Base-by-base conservation (phyloP, 2,888 invertebrate species). In the Penaeus monodon region DNA sequence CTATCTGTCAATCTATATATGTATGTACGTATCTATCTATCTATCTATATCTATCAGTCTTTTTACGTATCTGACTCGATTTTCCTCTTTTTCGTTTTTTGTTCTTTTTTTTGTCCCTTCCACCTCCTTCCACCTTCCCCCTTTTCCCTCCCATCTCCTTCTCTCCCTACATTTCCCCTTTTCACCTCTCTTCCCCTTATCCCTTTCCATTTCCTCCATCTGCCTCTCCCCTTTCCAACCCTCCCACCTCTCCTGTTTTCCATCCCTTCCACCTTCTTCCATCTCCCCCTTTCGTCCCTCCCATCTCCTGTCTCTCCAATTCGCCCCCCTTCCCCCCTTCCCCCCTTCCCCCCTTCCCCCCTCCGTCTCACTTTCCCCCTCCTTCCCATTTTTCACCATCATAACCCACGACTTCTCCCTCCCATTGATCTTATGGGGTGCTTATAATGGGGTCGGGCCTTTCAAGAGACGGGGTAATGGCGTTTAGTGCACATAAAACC, bases 401-500 rank as follows among this genome's bases (percentile, higher is more conserved):
- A 24, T 83, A 27, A 74, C 24, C 83, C 83, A 7, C 24, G 63
- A 64, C 38, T 29, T 63, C 63, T 83, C 27, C 63, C 70, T 33
- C 49, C 68, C 81, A 81, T 49, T 81, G 81, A 81, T 81, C 81
- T 68, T 27, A n/a, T 22, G 49, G 38, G 81, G 73, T 27, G 81
- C 57, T 70, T 81, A 70, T 68, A 81, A 81, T 81, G 73, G 81
- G 24, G 29, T 27, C 49, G 81, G 29, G 81, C 70, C 70, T 81
- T 81, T 81, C 81, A 81, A 57, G 33, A 49, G 81, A 81, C 68
- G 81, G 38, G 49, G 68, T 81, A 22, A 81, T 81, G 81, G 70
- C 81, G 81, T 81, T 81, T 81, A 81, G 81, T 81, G 81, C 81
- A 70, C 81, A 81, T 81, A 81, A 81, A 81, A 70, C 81, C 81